Evolutionary conservation across 2,797 vertebrate species (phyloP).

Genomic region (Anomalospiza imberbis): DNA sequence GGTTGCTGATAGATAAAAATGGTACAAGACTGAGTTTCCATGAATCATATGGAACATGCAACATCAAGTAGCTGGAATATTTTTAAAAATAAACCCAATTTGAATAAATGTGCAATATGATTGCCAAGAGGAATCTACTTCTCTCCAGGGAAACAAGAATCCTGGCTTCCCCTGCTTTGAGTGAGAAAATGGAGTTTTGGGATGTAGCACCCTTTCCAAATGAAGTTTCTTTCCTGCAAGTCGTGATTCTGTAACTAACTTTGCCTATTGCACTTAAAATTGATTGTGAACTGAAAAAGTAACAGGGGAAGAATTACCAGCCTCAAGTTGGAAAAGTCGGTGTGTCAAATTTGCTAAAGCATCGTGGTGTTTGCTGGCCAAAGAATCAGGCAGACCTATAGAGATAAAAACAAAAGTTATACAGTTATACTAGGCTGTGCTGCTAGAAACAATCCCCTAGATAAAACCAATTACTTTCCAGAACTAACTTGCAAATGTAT

Average conservation of each 20-base stretch:
- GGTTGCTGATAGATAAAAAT: background rate
- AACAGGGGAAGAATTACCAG: background rate
- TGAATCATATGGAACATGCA: background rate
- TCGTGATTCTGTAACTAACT: background rate
- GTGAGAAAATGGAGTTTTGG: background rate
- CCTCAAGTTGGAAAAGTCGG: background rate
- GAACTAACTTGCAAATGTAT: background rate
- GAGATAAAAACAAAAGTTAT: background rate
- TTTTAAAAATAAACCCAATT: background rate
- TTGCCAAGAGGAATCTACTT: background rate
- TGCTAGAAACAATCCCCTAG: background rate
- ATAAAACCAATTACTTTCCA: background rate
- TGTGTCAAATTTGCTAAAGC: background rate
- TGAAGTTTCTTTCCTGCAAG: background rate
- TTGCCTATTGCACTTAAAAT: background rate
- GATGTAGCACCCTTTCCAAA: background rate
- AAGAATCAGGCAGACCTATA: background rate
- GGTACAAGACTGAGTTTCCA: background rate
- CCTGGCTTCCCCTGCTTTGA: background rate
- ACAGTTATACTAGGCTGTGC: background rate
- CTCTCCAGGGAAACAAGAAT: background rate
- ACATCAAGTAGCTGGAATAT: background rate
- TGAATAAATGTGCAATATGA: background rate
- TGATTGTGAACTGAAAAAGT: background rate
- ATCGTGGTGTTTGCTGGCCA: fast-evolving